Evolutionary conservation across 1,140 invertebrate species (phyloP).

Genomic region (Procambarus virginalis): DNA sequence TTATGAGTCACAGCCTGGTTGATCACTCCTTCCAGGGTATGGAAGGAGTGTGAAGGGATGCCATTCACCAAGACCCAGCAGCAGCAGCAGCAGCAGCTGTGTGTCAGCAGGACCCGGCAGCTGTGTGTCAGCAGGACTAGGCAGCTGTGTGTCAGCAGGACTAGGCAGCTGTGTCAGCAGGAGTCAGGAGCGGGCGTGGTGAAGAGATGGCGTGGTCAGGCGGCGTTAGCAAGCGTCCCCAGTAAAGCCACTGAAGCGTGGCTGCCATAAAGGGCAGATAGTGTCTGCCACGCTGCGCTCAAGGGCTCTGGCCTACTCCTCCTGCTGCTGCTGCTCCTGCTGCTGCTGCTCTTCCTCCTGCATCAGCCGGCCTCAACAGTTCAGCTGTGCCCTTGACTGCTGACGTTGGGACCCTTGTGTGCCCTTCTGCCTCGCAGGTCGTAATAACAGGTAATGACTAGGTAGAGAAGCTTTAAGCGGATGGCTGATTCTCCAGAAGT

Average conservation of each 20-base stretch:
- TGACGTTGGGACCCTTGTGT: not conserved
- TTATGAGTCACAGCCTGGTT: no score
- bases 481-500: conserved; percentile 20
- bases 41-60: no score
- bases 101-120: no score
- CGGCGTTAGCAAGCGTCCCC: conserved; percentile 47
- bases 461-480: conserved; percentile 19
- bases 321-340: not conserved
- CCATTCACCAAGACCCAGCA: not conserved
- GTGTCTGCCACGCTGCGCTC: conserved; percentile 7
- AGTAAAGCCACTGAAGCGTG: conserved; percentile 57
- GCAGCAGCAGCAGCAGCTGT: no score
- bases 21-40: no score
- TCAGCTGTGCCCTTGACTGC: not conserved
- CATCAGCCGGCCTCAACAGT: not conserved
- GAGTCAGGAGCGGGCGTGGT: conserved; percentile 5
- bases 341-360: not conserved
- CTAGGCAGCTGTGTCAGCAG: not conserved
- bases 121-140: no score
- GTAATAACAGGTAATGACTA: conserved; percentile 49
- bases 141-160: not conserved
- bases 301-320: not conserved
- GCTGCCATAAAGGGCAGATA: conserved; percentile 47
- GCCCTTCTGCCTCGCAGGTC: not conserved
- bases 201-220: conserved; percentile 27